Percentiles rank a stretch among this genome's conserved stretches.
These are phyloP conservation scores for Ispidina picta DNA, from an alignment of 2,797 vertebrate species.

Conservation along the genomic window DNA sequence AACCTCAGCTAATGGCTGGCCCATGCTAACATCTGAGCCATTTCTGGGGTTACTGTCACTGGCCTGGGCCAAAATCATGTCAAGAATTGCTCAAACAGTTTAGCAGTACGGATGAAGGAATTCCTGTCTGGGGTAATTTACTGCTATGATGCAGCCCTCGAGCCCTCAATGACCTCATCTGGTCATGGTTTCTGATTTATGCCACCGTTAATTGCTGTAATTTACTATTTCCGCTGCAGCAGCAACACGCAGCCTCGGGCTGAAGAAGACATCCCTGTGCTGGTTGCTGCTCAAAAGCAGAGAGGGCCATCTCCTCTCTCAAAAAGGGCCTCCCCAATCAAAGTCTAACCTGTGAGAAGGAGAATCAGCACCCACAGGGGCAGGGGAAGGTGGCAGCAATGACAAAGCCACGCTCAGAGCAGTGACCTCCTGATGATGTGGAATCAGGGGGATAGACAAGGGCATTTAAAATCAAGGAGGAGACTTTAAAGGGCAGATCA, in stretches of 20 bases:
- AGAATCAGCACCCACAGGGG: neutral
- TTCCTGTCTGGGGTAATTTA: slow-evolving; percentile 41
- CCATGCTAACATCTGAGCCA: accelerated
- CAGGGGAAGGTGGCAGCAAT: neutral
- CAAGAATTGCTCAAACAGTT: neutral
- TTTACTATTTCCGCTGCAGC: neutral
- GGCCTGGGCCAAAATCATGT: neutral
- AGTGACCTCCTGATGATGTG: neutral
- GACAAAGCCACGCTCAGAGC: neutral
- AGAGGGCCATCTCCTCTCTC: neutral
- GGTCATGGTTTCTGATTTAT: slow-evolving; percentile 23
- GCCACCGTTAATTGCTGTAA: neutral
- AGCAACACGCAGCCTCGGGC: neutral
- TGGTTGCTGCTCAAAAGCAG: neutral
- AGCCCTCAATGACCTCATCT: neutral
- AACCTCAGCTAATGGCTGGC: neutral
- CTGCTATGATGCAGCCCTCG: neutral
- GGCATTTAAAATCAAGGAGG: neutral
- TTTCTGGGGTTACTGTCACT: neutral
- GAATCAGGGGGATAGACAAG: neutral
- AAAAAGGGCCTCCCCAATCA: neutral
- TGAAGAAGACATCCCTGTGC: neutral
- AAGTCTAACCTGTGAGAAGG: neutral
- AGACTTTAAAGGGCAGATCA: neutral
- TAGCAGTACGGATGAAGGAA: neutral